A percentile compares a stretch with the other conserved stretches of the same genome.
These are phyloP conservation scores for Pimephales promelas DNA, from an alignment of 2,113 vertebrate genomes.

Conservation along the genomic window DNA sequence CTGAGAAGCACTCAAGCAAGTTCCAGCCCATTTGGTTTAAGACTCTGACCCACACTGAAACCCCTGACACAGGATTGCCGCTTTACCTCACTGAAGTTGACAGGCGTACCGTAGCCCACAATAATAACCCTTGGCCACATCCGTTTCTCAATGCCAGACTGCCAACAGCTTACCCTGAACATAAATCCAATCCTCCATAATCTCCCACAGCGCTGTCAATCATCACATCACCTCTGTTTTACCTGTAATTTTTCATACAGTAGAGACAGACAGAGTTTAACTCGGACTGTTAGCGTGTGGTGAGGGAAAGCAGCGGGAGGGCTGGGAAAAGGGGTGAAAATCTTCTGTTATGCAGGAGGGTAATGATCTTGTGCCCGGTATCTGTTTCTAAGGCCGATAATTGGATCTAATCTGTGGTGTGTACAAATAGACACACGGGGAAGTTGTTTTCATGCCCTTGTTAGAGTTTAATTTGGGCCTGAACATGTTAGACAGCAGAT, in stretches of 20 bases:
- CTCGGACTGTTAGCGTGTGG: not conserved
- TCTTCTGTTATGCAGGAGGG: not conserved
- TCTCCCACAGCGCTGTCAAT: constrained; percentile 64
- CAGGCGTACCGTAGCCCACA: not conserved
- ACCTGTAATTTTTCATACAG: not conserved
- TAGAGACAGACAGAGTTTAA: not conserved
- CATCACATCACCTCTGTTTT: constrained; percentile 43
- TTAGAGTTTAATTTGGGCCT: not conserved
- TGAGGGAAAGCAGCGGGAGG: not conserved
- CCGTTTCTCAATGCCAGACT: constrained; percentile 53
- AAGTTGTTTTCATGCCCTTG: constrained; percentile 33
- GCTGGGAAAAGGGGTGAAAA: not conserved
- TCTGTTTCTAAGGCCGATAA: constrained; percentile 54
- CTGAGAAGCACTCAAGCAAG: not conserved
- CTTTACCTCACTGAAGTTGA: not conserved
- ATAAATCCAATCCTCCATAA: constrained; percentile 66
- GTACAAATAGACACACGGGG: constrained; percentile 46
- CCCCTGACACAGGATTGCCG: not conserved
- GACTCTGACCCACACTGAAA: not conserved
- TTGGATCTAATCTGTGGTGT: constrained; percentile 47
- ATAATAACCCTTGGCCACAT: not conserved
- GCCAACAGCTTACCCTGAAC: constrained; percentile 54
- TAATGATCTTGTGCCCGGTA: not conserved
- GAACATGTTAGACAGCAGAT: not conserved
- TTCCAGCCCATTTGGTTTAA: not conserved